Percentiles rank a stretch among this genome's conserved stretches.
Evolutionary conservation across 37 sponge, comb jelly and placozoan species (phyloP).

Genomic region (Chondrilla cf. caribensis): DNA sequence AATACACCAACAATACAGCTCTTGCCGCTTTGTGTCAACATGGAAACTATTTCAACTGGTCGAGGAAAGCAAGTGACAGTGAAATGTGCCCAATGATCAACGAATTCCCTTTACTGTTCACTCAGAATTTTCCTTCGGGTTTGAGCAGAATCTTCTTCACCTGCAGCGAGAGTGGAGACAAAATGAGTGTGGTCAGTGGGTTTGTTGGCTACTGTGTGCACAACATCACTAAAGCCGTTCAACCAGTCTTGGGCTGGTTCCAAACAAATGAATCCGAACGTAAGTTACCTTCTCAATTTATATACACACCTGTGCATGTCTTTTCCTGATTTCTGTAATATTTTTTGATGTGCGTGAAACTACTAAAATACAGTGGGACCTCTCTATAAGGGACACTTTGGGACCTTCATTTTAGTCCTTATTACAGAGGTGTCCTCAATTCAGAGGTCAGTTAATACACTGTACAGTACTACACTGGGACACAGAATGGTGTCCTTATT

Average conservation of each 20-base stretch:
- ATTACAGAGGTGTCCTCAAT: too few relatives aligned
- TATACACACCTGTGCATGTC: too few relatives aligned
- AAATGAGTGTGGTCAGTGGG: background rate
- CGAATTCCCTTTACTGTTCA: background rate
- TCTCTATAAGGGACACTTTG: too few relatives aligned
- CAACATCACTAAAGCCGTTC: background rate
- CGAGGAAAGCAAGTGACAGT: background rate
- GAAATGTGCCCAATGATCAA: background rate
- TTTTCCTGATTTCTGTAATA: too few relatives aligned
- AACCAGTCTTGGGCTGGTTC: constrained; percentile 10
- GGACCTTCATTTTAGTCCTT: too few relatives aligned
- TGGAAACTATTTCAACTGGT: background rate
- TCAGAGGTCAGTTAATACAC: too few relatives aligned
- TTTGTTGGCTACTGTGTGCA: constrained; percentile 6
- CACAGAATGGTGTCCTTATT: too few relatives aligned
- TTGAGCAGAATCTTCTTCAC: background rate
- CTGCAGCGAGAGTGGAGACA: background rate
- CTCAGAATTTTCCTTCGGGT: constrained; percentile 11
- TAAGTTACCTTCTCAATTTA: too few relatives aligned
- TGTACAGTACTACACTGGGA: too few relatives aligned
- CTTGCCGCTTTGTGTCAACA: background rate
- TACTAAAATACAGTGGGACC: too few relatives aligned
- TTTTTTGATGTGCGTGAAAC: too few relatives aligned
- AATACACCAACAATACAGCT: background rate
- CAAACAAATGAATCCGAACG: constrained; percentile 1